Percentiles rank a stretch among this genome's conserved stretches.
Evolutionary conservation across 2,888 invertebrate genomes (phyloP).

Genomic region (Habroteleia sp.): DNA sequence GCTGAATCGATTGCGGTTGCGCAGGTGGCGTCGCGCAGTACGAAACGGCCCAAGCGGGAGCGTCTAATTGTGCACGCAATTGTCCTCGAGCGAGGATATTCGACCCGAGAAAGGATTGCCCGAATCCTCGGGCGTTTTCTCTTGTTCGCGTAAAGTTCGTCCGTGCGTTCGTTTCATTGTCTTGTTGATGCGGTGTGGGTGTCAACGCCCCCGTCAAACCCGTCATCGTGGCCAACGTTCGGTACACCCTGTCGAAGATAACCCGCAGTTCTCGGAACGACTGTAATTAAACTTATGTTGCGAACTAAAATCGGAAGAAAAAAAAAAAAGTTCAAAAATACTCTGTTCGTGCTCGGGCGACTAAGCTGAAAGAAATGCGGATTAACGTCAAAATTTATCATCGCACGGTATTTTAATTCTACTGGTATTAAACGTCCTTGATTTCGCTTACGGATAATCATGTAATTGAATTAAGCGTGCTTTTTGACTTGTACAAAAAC

Average conservation of each 20-base stretch:
- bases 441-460: constrained; percentile 10
- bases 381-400: constrained; percentile 38
- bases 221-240: constrained; percentile 61
- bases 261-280: constrained; percentile 3
- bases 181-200: constrained; percentile 72
- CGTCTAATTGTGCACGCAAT: constrained; percentile 34
- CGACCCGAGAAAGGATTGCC: constrained; percentile 21
- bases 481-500: no score
- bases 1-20: constrained; percentile 7
- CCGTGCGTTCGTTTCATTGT: constrained; percentile 70
- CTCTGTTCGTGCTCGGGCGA: background rate
- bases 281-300: constrained; percentile 35
- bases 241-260: constrained; percentile 61
- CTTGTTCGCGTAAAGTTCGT: constrained; percentile 41
- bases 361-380: constrained; percentile 38
- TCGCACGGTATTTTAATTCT: constrained; percentile 13
- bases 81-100: constrained; percentile 40
- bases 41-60: constrained; percentile 4
- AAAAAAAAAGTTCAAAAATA: background rate
- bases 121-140: constrained; percentile 32
- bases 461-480: constrained; percentile 11
- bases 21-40: constrained; percentile 12
- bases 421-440: constrained; percentile 8
- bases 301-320: background rate
- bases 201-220: constrained; percentile 77